These are phyloP conservation scores for Chrysocyon brachyurus DNA, from an alignment of 2,797 vertebrate genomes.

Conservation along the genomic window DNA sequence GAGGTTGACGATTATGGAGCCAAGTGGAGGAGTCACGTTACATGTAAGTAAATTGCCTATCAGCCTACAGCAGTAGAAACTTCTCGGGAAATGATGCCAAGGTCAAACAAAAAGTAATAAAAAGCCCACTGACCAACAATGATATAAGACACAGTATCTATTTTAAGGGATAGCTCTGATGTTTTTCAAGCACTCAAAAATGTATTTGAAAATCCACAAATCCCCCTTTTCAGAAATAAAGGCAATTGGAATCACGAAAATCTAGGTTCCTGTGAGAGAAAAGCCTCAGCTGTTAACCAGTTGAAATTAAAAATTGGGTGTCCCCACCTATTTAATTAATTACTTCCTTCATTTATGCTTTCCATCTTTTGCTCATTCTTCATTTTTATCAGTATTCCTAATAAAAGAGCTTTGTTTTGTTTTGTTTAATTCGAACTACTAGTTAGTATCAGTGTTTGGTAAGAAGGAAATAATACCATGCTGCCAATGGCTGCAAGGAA, in stretches of 20 bases:
- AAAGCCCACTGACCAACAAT: constrained; percentile 25
- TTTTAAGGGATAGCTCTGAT: constrained; percentile 54
- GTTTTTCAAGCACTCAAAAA: constrained; percentile 49
- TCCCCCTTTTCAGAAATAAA: constrained; percentile 42
- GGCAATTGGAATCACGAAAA: neutral
- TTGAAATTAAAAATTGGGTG: neutral
- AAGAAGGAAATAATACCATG: neutral
- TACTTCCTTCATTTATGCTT: neutral
- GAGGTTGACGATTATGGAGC: neutral
- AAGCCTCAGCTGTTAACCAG: neutral
- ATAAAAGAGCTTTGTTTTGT: neutral
- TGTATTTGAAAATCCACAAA: constrained; percentile 37
- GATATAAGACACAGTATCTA: neutral
- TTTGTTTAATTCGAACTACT: neutral
- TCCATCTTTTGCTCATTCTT: neutral
- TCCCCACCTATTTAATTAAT: neutral
- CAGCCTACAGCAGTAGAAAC: neutral
- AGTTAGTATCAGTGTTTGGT: neutral
- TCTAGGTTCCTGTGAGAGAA: neutral
- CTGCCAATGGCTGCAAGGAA: neutral
- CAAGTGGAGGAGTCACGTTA: constrained; percentile 26
- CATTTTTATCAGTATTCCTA: neutral
- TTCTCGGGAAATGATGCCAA: constrained; percentile 50
- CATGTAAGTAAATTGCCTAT: constrained; percentile 62
- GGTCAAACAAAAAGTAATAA: constrained; percentile 69